Conservation (phyloP, 2,113 vertebrate genomes). For the Enhydra lutris region DNA sequence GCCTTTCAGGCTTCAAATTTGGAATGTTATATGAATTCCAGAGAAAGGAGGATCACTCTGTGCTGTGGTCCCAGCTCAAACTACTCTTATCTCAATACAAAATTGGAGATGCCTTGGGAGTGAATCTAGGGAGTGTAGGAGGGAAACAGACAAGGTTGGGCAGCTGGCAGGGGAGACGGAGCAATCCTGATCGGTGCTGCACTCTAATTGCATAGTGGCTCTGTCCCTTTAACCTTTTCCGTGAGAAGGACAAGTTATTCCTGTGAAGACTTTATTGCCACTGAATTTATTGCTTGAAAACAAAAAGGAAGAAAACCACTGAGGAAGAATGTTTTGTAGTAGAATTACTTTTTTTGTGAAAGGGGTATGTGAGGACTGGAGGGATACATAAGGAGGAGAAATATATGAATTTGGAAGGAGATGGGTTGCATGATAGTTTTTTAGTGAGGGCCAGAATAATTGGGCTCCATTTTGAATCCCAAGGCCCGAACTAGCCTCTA, state of each 20-base stretch:
- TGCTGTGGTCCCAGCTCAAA: neutral
- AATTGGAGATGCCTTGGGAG: neutral
- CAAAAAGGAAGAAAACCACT: neutral
- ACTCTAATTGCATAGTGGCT: neutral
- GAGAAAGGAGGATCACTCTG: neutral
- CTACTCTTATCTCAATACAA: neutral
- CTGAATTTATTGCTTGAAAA: neutral
- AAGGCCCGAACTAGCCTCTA: neutral
- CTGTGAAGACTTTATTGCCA: neutral
- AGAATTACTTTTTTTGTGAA: neutral
- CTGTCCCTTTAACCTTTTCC: neutral
- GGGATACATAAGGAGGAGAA: neutral
- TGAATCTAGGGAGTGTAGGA: neutral
- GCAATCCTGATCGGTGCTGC: neutral
- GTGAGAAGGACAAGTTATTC: neutral
- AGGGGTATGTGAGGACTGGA: neutral
- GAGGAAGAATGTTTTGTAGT: neutral
- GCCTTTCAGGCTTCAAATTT: neutral
- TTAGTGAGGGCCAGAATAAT: neutral
- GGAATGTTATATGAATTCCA: neutral
- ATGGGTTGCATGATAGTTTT: neutral
- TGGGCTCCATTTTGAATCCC: neutral
- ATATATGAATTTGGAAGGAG: neutral
- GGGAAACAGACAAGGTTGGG: neutral
- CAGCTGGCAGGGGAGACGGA: neutral